Evolutionary conservation across 2,113 vertebrate species (phyloP).

Genomic region (Polypterus senegalus): DNA sequence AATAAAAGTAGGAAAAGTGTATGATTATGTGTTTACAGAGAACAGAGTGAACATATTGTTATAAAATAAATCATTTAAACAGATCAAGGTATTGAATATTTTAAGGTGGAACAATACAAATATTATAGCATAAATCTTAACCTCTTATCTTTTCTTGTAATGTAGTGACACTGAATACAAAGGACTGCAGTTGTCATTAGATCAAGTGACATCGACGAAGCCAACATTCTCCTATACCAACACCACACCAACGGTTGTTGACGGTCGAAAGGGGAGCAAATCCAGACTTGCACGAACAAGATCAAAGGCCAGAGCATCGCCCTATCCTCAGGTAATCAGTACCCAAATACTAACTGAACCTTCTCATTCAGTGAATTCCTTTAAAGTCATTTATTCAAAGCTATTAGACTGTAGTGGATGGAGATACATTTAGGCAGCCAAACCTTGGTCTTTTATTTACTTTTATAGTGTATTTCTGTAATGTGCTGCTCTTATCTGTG

Average conservation of each 20-base stretch:
- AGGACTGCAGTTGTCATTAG: constrained; percentile 87
- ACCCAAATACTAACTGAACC: background rate
- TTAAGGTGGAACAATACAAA: too few relatives aligned
- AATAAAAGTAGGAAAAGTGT: too few relatives aligned
- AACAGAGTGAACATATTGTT: too few relatives aligned
- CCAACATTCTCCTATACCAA: constrained; percentile 69
- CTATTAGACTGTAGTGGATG: background rate
- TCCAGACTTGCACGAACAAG: constrained; percentile 63
- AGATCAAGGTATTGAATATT: too few relatives aligned
- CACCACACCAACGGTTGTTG: constrained; percentile 54
- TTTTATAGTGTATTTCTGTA: too few relatives aligned
- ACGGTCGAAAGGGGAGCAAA: constrained; percentile 68
- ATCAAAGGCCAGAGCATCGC: constrained; percentile 80
- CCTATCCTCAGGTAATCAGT: constrained; percentile 75
- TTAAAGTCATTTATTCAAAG: background rate
- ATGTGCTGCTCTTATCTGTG: too few relatives aligned
- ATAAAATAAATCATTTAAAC: too few relatives aligned
- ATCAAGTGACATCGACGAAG: constrained; percentile 80
- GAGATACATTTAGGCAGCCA: too few relatives aligned
- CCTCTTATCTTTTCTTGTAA: constrained; percentile 32
- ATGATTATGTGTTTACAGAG: too few relatives aligned
- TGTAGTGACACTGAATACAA: constrained; percentile 91
- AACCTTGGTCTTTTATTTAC: too few relatives aligned
- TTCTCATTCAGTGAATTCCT: background rate
- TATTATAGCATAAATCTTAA: constrained; percentile 24